Conservation (phyloP, 92 coral and sea anemone species). For the Isaurus tuberculatus region DNA sequence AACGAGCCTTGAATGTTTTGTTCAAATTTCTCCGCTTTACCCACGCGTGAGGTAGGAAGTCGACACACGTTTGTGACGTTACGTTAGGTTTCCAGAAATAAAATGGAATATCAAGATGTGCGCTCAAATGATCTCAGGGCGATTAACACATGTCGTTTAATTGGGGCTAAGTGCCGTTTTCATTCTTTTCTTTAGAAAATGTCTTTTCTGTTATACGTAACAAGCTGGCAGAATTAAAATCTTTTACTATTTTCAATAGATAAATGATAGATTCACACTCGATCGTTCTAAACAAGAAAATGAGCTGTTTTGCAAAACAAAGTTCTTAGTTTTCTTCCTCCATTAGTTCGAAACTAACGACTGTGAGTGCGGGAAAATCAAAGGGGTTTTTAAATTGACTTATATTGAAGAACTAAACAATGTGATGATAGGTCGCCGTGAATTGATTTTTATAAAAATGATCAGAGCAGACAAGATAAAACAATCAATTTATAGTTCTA, state of each 20-base stretch:
- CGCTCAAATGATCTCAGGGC: constrained; percentile 43
- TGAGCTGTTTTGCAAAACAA: not conserved
- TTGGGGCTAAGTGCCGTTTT: constrained; percentile 87
- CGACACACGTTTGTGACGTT: constrained; percentile 39
- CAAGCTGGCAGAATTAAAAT: constrained; percentile 39
- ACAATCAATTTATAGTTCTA: constrained; percentile 51
- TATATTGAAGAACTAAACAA: constrained; percentile 71
- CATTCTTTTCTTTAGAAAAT: constrained; percentile 34
- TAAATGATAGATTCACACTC: constrained; percentile 29
- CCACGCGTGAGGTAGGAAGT: constrained; percentile 46
- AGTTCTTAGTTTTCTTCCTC: constrained; percentile 14
- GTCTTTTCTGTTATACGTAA: constrained; percentile 45
- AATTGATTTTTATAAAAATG: constrained; percentile 51
- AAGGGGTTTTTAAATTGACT: constrained; percentile 52
- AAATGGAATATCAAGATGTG: constrained; percentile 40
- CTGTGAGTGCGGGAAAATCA: constrained; percentile 19
- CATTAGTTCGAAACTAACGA: constrained; percentile 22
- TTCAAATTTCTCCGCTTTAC: constrained; percentile 24
- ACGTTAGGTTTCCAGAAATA: constrained; percentile 43
- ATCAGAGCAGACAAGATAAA: constrained; percentile 24
- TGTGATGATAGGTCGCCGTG: constrained; percentile 50
- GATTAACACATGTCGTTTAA: constrained; percentile 92
- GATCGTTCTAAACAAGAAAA: constrained; percentile 30
- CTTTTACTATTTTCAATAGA: constrained; percentile 33
- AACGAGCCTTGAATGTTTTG: constrained; percentile 26